Evolutionary conservation across 2,888 invertebrate genomes (phyloP).

Genomic region (Embidobia sp.): DNA sequence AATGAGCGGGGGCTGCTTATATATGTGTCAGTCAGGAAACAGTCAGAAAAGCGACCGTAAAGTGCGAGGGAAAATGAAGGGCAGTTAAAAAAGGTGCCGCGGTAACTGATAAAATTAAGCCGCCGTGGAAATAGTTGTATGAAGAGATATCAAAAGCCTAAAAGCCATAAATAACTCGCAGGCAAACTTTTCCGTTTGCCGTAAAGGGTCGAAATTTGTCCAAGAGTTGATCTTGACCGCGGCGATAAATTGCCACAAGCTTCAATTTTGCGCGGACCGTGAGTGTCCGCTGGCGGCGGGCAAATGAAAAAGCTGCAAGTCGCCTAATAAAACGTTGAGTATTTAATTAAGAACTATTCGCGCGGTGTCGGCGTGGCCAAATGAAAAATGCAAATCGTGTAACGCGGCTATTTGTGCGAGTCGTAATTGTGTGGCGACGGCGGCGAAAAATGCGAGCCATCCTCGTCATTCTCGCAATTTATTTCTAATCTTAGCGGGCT

Average conservation of each 20-base stretch:
- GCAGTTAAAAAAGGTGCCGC: too few relatives aligned
- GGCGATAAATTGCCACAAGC: slow-evolving; percentile 13
- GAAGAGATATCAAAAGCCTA: too few relatives aligned
- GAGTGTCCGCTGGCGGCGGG: too few relatives aligned
- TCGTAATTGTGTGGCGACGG: slow-evolving; percentile 53
- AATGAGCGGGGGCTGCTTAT: too few relatives aligned
- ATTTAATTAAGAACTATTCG: slow-evolving; percentile 43
- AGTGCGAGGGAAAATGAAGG: too few relatives aligned
- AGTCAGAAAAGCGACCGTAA: too few relatives aligned
- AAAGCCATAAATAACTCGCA: not conserved
- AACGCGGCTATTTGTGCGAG: slow-evolving; percentile 36
- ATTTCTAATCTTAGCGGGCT: slow-evolving; percentile 62
- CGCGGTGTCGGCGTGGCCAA: not conserved
- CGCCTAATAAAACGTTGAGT: slow-evolving; percentile 28
- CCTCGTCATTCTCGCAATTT: slow-evolving; percentile 63
- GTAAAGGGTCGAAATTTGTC: too few relatives aligned
- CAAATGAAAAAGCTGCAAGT: slow-evolving; percentile 18
- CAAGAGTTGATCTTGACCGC: not conserved
- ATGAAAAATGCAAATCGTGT: slow-evolving; percentile 51
- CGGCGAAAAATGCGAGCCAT: slow-evolving; percentile 57
- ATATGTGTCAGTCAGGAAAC: too few relatives aligned
- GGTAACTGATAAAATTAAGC: too few relatives aligned
- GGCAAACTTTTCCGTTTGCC: not conserved
- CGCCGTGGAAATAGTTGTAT: too few relatives aligned
- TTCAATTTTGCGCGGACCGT: slow-evolving; percentile 10